Conservation (phyloP, 2,113 vertebrate genomes). For the Herpailurus yagouaroundi region DNA sequence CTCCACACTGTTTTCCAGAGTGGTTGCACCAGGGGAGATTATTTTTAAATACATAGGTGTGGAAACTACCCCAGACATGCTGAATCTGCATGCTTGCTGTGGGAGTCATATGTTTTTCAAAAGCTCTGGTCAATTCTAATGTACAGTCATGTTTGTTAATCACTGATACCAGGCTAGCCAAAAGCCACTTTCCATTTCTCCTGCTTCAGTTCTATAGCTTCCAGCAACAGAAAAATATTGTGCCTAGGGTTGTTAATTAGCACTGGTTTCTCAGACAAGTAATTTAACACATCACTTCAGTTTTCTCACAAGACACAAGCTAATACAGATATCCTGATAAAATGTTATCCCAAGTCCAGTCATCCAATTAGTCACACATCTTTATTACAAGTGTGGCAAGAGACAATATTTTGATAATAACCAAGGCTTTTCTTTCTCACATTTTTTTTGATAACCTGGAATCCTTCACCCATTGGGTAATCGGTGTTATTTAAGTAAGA, state of each 20-base stretch:
- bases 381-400: not conserved
- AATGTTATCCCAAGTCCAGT: not conserved
- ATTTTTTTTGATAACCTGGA: not conserved
- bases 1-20: too few relatives aligned
- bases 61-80: not conserved
- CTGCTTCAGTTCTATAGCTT: not conserved
- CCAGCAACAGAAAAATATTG: not conserved
- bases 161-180: not conserved
- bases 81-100: not conserved
- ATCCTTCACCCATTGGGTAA: not conserved
- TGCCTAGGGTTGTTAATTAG: not conserved
- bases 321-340: not conserved
- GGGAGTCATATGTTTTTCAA: not conserved
- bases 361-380: not conserved
- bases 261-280: not conserved
- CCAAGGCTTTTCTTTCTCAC: not conserved
- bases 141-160: constrained; percentile 4
- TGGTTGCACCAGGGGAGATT: not conserved
- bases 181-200: not conserved
- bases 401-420: not conserved
- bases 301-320: not conserved
- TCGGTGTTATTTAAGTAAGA: not conserved
- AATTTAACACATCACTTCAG: not conserved
- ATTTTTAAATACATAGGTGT: constrained; percentile 15
- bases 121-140: constrained; percentile 30